phyloP scores from a whole-genome alignment of 1,140 invertebrate species.

The Lysiphlebus fabarum region DNA sequence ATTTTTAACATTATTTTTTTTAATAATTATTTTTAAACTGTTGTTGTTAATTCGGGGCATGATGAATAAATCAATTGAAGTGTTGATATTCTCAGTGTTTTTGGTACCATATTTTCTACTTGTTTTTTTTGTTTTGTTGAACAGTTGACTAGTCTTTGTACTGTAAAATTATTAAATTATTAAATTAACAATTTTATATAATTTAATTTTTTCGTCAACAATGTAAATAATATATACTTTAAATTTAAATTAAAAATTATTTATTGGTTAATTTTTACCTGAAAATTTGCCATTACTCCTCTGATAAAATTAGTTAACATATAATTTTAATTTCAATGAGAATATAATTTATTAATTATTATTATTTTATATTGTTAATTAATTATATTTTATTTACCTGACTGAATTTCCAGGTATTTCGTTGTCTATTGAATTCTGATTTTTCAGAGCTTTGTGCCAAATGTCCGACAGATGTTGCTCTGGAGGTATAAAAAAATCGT shows the following conservation, averaged over 20 bases:
- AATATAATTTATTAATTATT: too few relatives aligned
- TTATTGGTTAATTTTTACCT: conserved; percentile 39
- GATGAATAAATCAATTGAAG: conserved; percentile 42
- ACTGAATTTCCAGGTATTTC: conserved; percentile 36
- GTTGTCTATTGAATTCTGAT: conserved; percentile 35
- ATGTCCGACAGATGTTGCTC: conserved; percentile 52
- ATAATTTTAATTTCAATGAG: too few relatives aligned
- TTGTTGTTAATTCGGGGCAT: conserved; percentile 7
- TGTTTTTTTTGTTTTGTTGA: conserved; percentile 25
- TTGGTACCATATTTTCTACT: conserved; percentile 31
- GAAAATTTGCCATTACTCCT: conserved; percentile 54
- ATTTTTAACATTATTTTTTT: conserved; percentile 7
- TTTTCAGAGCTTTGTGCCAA: conserved; percentile 53
- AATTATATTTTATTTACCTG: conserved; percentile 34
- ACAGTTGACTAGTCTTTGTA: conserved; percentile 50
- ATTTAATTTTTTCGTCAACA: not conserved
- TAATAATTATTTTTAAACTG: conserved; percentile 1
- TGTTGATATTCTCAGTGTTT: conserved; percentile 42
- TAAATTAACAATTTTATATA: not conserved
- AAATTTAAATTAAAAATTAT: not conserved
- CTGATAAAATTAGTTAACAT: conserved; percentile 30
- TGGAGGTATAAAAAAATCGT: conserved; percentile 41
- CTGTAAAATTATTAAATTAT: conserved; percentile 30
- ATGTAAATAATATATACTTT: not conserved
- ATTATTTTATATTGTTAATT: not conserved